A percentile compares a stretch with the other conserved stretches of the same genome.
phyloP scores from a whole-genome alignment of 1,140 invertebrate genomes.

The Octopus sinensis region DNA sequence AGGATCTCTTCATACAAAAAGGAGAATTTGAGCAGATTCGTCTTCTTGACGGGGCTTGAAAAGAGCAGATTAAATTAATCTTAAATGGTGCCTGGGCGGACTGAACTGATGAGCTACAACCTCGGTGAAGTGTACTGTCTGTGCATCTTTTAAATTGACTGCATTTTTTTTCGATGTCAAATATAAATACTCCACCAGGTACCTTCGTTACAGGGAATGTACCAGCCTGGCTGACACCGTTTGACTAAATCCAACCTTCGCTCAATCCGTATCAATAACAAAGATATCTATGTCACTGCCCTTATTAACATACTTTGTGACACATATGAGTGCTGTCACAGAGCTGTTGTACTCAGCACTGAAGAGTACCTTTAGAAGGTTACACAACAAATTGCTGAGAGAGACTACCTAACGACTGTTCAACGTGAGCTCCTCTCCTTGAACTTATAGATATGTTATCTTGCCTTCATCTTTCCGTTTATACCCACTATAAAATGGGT shows the following conservation, averaged over 20 bases:
- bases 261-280: neutral
- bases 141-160: neutral
- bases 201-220: neutral
- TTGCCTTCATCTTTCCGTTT: neutral
- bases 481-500: neutral
- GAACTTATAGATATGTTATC: neutral
- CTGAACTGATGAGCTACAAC: neutral
- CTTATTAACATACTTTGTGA: constrained; percentile 1
- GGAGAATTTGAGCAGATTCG: neutral
- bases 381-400: neutral
- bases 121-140: neutral
- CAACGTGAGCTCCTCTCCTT: neutral
- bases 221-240: neutral
- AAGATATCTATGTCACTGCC: constrained; percentile 1
- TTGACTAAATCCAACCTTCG: neutral
- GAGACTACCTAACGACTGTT: neutral
- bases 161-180: neutral
- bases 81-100: neutral
- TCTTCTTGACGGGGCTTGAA: neutral
- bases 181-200: neutral
- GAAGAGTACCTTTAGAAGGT: neutral
- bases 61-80: neutral
- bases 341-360: neutral
- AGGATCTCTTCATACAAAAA: neutral
- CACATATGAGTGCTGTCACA: neutral